Conservation (phyloP, 2,113 vertebrate genomes). For the Peromyscus polionotus region DNA sequence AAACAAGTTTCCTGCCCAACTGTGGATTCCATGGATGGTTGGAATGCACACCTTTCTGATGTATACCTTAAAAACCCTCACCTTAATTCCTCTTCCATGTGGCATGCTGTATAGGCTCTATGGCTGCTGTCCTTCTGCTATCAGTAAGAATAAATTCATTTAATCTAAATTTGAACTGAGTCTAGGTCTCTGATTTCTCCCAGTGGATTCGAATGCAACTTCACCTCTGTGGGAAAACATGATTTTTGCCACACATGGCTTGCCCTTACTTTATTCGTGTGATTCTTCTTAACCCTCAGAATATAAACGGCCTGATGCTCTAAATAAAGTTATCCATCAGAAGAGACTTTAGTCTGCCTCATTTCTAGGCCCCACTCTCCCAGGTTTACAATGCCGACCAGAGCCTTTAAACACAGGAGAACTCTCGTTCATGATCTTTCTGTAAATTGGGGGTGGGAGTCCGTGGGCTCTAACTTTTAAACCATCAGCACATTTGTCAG, state of each 20-base stretch:
- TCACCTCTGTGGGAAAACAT: neutral
- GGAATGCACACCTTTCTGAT: neutral
- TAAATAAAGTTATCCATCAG: neutral
- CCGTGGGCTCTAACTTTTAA: neutral
- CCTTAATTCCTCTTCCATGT: neutral
- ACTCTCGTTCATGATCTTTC: neutral
- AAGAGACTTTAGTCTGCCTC: neutral
- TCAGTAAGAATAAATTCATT: neutral
- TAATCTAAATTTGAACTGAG: neutral
- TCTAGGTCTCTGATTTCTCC: neutral
- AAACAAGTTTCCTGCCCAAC: neutral
- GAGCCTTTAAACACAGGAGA: neutral
- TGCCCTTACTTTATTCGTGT: neutral
- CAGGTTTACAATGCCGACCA: neutral
- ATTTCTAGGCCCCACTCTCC: no score
- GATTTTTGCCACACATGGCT: neutral
- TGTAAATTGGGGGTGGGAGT: neutral
- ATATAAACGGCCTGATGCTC: neutral
- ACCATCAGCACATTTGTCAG: neutral
- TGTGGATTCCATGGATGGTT: neutral
- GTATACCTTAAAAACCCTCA: neutral
- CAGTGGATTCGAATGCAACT: neutral
- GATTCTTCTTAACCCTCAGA: neutral
- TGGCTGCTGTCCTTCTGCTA: neutral
- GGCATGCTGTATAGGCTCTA: neutral